These are phyloP conservation scores for Minunthozetes semirufus DNA, from an alignment of 2,888 invertebrate species.

Conservation along the genomic window DNA sequence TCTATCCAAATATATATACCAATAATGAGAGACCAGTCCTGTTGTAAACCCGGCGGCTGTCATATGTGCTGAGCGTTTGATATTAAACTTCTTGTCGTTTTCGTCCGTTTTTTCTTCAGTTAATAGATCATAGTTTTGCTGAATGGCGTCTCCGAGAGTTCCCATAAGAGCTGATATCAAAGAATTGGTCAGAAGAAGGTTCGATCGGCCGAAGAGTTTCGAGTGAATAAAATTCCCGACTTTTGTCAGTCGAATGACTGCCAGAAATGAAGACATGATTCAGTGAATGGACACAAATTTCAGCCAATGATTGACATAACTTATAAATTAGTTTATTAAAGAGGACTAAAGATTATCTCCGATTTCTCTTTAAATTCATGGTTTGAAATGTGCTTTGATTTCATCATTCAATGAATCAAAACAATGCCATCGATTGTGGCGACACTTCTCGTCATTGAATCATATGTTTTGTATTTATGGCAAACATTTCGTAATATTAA, in stretches of 20 bases:
- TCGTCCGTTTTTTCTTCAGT: slow-evolving; percentile 43
- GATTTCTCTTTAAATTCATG: neutral
- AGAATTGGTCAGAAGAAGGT: slow-evolving; percentile 71
- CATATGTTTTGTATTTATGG: neutral
- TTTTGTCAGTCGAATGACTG: neutral
- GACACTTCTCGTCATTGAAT: neutral
- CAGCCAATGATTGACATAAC: neutral
- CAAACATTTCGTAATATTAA: neutral
- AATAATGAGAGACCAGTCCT: slow-evolving; percentile 73
- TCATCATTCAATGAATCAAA: neutral
- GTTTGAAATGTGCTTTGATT: neutral
- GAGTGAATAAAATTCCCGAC: slow-evolving; percentile 33
- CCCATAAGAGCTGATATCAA: slow-evolving; percentile 67
- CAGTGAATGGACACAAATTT: neutral
- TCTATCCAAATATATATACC: slow-evolving; percentile 72
- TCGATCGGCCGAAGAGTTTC: slow-evolving; percentile 51
- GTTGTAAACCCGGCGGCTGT: slow-evolving; percentile 66
- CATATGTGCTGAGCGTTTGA: slow-evolving; percentile 68
- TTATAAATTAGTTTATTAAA: neutral
- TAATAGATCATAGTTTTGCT: slow-evolving; percentile 65
- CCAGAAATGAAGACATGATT: neutral
- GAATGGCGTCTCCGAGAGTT: slow-evolving; percentile 67
- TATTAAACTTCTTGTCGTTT: slow-evolving; percentile 44
- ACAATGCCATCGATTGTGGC: neutral
- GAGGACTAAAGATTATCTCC: neutral